Evolutionary conservation across 2,113 vertebrate genomes (phyloP).

Genomic region (Uria aalge): DNA sequence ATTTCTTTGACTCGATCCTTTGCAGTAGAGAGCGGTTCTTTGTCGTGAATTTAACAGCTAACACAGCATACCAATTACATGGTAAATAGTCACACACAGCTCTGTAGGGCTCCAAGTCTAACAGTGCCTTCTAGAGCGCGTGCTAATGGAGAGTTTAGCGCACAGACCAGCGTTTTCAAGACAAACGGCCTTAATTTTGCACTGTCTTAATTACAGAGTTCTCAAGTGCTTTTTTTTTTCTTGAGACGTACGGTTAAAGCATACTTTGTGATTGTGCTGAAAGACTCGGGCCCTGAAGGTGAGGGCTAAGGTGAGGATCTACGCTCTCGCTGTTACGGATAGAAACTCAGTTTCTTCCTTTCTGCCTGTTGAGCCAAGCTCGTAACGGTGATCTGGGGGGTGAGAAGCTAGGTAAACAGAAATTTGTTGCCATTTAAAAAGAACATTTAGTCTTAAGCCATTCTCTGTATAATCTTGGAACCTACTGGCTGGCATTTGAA

Average conservation of each 20-base stretch:
- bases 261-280: background rate
- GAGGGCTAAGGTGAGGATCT: background rate
- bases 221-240: background rate
- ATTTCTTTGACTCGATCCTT: background rate
- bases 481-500: background rate
- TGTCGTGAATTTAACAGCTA: background rate
- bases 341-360: background rate
- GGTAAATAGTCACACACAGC: background rate
- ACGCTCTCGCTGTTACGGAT: background rate
- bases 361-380: background rate
- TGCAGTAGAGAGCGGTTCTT: background rate
- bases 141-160: background rate
- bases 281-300: background rate
- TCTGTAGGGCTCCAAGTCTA: background rate
- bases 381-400: rapidly evolving
- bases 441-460: background rate
- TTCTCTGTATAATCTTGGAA: background rate
- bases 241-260: background rate
- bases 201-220: rapidly evolving
- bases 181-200: background rate
- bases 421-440: background rate
- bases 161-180: background rate
- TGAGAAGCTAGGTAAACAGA: background rate
- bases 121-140: background rate
- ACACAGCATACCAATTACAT: background rate